Evolutionary conservation across 2,888 invertebrate genomes (phyloP).

Genomic region (Ariolimax columbianus): DNA sequence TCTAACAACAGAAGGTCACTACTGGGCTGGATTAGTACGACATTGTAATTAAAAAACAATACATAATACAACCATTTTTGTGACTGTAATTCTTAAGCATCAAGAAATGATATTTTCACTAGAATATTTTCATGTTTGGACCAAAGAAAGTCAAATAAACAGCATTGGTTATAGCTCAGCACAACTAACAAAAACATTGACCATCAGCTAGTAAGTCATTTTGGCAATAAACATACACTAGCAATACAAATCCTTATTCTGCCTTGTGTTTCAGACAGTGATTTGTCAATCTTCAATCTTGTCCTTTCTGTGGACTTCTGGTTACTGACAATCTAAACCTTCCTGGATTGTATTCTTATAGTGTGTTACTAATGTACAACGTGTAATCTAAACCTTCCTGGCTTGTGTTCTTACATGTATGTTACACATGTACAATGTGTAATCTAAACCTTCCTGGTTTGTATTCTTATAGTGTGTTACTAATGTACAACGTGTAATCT

Average conservation of each 20-base stretch:
- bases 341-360: too few relatives aligned
- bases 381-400: too few relatives aligned
- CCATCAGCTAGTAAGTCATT: not conserved
- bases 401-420: too few relatives aligned
- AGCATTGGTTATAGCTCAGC: not conserved
- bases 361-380: too few relatives aligned
- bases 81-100: not conserved
- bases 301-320: too few relatives aligned
- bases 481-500: too few relatives aligned
- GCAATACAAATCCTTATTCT: not conserved
- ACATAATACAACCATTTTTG: not conserved
- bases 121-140: not conserved
- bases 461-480: too few relatives aligned
- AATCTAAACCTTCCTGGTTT: too few relatives aligned
- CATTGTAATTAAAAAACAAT: not conserved
- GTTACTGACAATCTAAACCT: too few relatives aligned
- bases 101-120: not conserved
- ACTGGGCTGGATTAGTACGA: not conserved
- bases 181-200: not conserved
- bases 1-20: not conserved
- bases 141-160: not conserved
- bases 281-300: too few relatives aligned
- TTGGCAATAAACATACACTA: not conserved
- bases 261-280: too few relatives aligned
- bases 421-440: too few relatives aligned